Conservation (phyloP, 1,140 invertebrate genomes). For the Lepidurus couesii region DNA sequence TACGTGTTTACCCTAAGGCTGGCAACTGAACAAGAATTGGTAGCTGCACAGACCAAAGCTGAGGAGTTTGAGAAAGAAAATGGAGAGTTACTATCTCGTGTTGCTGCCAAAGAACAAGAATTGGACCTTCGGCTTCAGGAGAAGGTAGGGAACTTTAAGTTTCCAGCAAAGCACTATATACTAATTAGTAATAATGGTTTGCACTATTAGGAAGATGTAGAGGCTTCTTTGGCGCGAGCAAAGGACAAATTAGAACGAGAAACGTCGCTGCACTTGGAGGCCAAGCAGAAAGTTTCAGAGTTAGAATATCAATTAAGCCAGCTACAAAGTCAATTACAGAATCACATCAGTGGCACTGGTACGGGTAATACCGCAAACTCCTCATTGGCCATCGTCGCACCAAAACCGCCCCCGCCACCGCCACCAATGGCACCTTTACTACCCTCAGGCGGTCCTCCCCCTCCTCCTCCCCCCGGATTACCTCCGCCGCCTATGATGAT, state of each 20-base stretch:
- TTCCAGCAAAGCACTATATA: background rate
- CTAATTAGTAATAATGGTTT: background rate
- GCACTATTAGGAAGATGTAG: slow-evolving; percentile 67
- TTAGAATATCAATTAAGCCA: slow-evolving; percentile 67
- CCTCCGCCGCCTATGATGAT: slow-evolving; percentile 42
- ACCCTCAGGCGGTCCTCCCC: slow-evolving; percentile 49
- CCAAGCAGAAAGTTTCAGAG: slow-evolving; percentile 68
- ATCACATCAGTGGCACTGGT: slow-evolving; percentile 23
- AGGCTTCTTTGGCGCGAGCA: slow-evolving; percentile 71
- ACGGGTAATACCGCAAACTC: slow-evolving; percentile 38
- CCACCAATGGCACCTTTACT: slow-evolving; percentile 51
- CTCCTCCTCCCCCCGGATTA: slow-evolving; percentile 42
- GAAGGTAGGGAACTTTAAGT: slow-evolving; percentile 51
- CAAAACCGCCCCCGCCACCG: slow-evolving; percentile 49
- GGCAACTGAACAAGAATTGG: slow-evolving; percentile 88
- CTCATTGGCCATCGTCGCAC: slow-evolving; percentile 37
- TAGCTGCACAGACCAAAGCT: slow-evolving; percentile 76
- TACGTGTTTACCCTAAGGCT: slow-evolving; percentile 48
- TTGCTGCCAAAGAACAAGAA: slow-evolving; percentile 90
- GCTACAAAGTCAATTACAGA: slow-evolving; percentile 60
- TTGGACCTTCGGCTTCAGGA: slow-evolving; percentile 81
- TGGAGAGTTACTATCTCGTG: slow-evolving; percentile 70
- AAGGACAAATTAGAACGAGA: slow-evolving; percentile 87
- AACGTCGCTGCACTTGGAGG: slow-evolving; percentile 76
- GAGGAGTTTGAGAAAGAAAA: slow-evolving; percentile 85